Conservation (phyloP, 2,113 vertebrate species). For the Monopterus albus region DNA sequence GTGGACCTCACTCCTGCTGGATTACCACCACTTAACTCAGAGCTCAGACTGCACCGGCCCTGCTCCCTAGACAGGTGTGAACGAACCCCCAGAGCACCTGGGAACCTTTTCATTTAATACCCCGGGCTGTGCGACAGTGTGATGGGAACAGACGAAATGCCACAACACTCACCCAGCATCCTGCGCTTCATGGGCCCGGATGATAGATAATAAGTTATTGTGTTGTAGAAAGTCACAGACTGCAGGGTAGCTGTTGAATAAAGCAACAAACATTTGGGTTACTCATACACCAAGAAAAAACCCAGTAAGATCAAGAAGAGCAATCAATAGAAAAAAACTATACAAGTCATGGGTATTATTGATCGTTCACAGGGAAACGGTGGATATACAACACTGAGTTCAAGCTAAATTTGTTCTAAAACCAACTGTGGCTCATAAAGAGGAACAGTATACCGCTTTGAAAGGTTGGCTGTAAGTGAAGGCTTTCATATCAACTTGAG, state of each 20-base stretch:
- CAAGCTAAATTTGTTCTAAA: conserved; percentile 24
- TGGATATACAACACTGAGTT: conserved; percentile 18
- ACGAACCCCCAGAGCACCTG: conserved; percentile 10
- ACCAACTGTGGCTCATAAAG: conserved; percentile 2
- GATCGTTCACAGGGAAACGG: conserved; percentile 46
- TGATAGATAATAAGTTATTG: conserved; percentile 99
- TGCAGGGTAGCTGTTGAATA: conserved; percentile 92
- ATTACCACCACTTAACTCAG: conserved; percentile 41
- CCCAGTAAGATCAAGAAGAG: conserved; percentile 38
- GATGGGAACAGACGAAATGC: conserved; percentile 46
- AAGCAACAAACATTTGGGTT: conserved; percentile 54
- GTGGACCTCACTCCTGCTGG: neutral
- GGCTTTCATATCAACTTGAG: conserved; percentile 1
- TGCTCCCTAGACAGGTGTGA: conserved; percentile 24
- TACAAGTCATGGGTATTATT: conserved; percentile 51
- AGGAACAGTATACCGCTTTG: neutral
- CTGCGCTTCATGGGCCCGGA: conserved; percentile 98
- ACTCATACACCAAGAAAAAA: conserved; percentile 53
- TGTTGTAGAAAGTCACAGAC: conserved; percentile 99
- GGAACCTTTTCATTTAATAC: conserved; percentile 50
- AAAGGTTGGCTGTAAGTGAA: neutral
- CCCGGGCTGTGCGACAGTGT: conserved; percentile 32
- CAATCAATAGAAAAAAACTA: conserved; percentile 60
- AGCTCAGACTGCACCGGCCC: conserved; percentile 43
- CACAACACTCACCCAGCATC: conserved; percentile 92